phyloP scores from a whole-genome alignment of 2,113 vertebrate genomes.

The Toxostoma redivivum region DNA sequence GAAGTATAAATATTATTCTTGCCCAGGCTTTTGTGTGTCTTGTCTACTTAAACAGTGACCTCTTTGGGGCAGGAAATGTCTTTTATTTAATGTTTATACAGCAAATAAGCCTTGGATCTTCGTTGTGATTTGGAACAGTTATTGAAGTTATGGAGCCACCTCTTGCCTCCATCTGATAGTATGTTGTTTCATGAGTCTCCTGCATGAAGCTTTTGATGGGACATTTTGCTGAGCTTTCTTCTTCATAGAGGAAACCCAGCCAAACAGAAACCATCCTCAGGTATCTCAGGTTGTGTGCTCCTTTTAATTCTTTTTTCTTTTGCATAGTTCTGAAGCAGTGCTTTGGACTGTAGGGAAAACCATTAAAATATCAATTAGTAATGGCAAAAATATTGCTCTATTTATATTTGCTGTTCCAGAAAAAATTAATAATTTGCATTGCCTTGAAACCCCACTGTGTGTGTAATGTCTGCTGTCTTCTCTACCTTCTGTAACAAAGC shows the following conservation, averaged over 20 bases:
- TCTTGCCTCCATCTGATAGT: neutral
- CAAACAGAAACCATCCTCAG: neutral
- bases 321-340: neutral
- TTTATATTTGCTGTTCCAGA: neutral
- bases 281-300: neutral
- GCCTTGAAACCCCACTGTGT: neutral
- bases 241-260: neutral
- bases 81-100: neutral
- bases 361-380: neutral
- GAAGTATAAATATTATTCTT: slow-evolving; percentile 25
- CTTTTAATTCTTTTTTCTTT: neutral
- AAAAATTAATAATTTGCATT: neutral
- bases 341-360: neutral
- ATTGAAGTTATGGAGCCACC: neutral
- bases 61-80: neutral
- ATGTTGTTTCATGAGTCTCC: neutral
- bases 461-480: neutral
- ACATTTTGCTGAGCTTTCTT: neutral
- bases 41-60: neutral
- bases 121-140: neutral
- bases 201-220: neutral
- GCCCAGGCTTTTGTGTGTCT: neutral
- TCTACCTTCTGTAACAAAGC: neutral
- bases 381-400: neutral
- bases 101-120: neutral